Conservation (phyloP, 2,113 vertebrate species). For the Nyctereutes procyonoides region DNA sequence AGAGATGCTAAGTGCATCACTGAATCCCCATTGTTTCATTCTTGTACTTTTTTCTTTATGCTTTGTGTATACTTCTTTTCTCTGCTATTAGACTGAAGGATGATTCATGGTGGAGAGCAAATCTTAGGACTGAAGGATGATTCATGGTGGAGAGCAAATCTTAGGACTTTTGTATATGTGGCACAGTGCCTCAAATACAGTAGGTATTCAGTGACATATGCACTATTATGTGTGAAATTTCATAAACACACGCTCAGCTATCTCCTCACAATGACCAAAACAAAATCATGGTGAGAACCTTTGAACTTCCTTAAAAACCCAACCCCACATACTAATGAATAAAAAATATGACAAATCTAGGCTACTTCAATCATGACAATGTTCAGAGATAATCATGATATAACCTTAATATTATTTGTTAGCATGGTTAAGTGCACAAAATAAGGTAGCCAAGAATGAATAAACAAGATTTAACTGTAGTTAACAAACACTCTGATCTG, state of each 20-base stretch:
- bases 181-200: not conserved
- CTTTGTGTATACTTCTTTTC: not conserved
- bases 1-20: not conserved
- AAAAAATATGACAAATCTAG: conserved; percentile 20
- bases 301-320: conserved; percentile 19
- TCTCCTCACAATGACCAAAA: conserved; percentile 25
- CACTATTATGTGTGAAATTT: not conserved
- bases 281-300: conserved; percentile 19
- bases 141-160: not conserved
- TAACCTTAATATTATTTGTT: conserved; percentile 42
- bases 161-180: conserved; percentile 6
- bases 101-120: not conserved
- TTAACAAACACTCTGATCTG: conserved; percentile 10
- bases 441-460: conserved; percentile 52
- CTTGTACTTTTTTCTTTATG: conserved; percentile 10
- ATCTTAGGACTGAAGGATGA: not conserved
- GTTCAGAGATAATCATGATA: not conserved
- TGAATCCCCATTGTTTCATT: conserved; percentile 17
- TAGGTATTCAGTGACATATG: not conserved
- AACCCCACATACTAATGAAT: conserved; percentile 40
- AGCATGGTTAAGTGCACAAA: not conserved
- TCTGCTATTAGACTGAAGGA: conserved; percentile 1
- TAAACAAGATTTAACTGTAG: conserved; percentile 55
- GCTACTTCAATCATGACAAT: not conserved
- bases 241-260: not conserved